Evolutionary conservation across 2,113 vertebrate genomes (phyloP), one percentile per base, ranked within the genome.

Genomic region (Phoxinus phoxinus): DNA sequence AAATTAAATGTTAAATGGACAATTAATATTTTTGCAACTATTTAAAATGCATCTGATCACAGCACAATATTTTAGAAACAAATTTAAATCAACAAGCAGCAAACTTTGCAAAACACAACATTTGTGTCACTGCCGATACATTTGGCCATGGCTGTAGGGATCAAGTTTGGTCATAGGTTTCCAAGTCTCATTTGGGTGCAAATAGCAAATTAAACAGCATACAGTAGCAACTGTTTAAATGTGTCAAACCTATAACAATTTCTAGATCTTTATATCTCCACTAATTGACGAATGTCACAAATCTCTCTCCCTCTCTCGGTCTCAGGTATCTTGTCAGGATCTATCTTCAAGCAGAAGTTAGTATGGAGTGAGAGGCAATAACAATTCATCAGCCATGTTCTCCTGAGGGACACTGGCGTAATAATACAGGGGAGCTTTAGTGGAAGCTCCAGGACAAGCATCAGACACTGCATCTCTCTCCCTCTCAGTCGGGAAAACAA

Each of bases 371-470:
- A 81, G 53, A 87, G 37, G 79, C 86, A 87, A 86, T 87, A 84
- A 88, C 83, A 88, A 85, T 87, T 87, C 85, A 87, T 90, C 85
- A 87, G 87, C 67, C 85, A 67, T 41, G 63, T 67, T 82, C 87
- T 88, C 84, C 83, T 74, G 79, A 79, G 84, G 84, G 59, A 53
- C 77, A 87, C 69, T 30, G 25, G 35, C 35, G 59, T 84, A 90
- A 87, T 88, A 88, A 87, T 81, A 65, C 83, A 85, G 79, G 15
- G 21, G 61, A 59, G 73, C 56, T 87, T 77, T 56, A 71, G 53
- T 87, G 56, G 48, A 89, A 83, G 72, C 67, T 85, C 51, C 25
- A 58, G 77, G 84, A 86, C 67, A 83, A 79, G 44, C 44, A 37
- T 78, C 81, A 89, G 63, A 87, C 59, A 81, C 59, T 32, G 61